Evolutionary conservation across 2,888 invertebrate genomes (phyloP).

Genomic region (Drosophila stalkeri): DNA sequence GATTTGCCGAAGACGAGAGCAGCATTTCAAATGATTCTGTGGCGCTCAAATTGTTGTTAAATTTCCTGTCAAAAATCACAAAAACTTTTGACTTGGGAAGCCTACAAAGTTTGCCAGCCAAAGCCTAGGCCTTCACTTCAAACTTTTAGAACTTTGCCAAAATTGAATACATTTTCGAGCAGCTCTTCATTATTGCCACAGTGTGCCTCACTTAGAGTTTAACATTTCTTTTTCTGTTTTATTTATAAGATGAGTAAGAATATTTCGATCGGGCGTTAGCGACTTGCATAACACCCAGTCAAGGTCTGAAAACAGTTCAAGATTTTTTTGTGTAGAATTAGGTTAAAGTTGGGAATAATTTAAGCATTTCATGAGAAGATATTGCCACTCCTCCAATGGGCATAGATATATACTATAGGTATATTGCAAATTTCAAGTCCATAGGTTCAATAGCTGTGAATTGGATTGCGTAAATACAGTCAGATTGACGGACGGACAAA

Average conservation of each 20-base stretch:
- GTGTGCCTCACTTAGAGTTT: background rate
- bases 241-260: background rate
- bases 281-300: background rate
- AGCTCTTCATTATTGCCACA: constrained; percentile 6
- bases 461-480: no score
- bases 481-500: no score
- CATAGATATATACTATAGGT: no score
- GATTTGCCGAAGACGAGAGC: background rate
- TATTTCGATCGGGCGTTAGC: background rate
- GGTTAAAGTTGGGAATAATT: background rate
- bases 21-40: background rate
- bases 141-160: constrained; percentile 9
- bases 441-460: background rate
- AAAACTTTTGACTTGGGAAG: background rate
- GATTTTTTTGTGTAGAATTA: background rate
- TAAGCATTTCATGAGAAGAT: no score
- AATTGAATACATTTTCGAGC: constrained; percentile 8
- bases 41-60: background rate
- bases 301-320: background rate
- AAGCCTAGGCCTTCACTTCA: background rate
- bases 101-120: background rate
- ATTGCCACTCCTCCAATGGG: background rate
- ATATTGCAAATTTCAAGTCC: background rate
- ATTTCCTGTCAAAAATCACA: background rate
- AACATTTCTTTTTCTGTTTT: background rate